Conservation (phyloP, 1,140 invertebrate genomes). For the Neodiprion fabricii region DNA sequence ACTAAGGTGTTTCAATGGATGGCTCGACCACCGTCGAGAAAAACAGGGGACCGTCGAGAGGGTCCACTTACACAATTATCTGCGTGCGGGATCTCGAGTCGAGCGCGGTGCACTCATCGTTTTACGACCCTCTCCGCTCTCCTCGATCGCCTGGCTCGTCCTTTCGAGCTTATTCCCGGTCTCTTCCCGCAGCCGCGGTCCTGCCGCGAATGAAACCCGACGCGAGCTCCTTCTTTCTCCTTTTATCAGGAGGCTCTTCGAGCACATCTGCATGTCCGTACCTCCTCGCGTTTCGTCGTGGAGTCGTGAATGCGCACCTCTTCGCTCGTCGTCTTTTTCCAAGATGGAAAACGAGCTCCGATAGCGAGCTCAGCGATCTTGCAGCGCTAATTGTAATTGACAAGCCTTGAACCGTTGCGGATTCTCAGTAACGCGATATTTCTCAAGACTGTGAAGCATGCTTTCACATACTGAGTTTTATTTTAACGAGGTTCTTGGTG, state of each 20-base stretch:
- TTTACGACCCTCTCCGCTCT: constrained; percentile 40
- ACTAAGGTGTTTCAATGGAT: too few relatives aligned
- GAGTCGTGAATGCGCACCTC: too few relatives aligned
- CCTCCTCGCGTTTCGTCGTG: constrained; percentile 17
- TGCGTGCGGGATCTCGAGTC: constrained; percentile 46
- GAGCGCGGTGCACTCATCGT: constrained; percentile 39
- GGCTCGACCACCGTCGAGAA: neutral
- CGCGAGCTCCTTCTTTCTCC: constrained; percentile 20
- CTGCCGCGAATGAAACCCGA: constrained; percentile 5
- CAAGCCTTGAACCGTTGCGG: too few relatives aligned
- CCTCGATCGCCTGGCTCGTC: constrained; percentile 26
- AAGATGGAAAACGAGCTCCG: too few relatives aligned
- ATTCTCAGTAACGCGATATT: too few relatives aligned
- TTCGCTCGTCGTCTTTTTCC: too few relatives aligned
- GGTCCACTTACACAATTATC: constrained; percentile 56
- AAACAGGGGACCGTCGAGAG: neutral
- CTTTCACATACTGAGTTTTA: too few relatives aligned
- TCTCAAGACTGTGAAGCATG: too few relatives aligned
- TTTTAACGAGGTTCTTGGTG: too few relatives aligned
- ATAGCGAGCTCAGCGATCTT: too few relatives aligned
- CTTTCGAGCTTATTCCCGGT: constrained; percentile 32
- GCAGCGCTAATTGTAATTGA: too few relatives aligned
- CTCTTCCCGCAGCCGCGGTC: neutral
- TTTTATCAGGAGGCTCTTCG: constrained; percentile 24
- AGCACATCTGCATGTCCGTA: constrained; percentile 13